Evolutionary conservation across 2,888 invertebrate genomes (phyloP).

Genomic region (Pachycephus smyrnensis): DNA sequence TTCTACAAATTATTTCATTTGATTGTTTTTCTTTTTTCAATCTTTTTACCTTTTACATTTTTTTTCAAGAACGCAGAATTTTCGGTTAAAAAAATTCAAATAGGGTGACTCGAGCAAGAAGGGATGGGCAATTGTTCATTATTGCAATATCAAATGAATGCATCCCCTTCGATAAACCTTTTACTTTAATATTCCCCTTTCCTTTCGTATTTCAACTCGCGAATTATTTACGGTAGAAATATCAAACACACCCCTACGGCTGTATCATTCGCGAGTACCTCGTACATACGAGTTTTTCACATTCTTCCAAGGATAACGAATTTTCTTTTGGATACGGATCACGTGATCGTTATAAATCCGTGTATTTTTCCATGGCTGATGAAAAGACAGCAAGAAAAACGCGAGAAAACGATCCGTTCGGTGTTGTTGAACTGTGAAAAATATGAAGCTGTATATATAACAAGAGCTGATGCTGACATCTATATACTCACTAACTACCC

Average conservation of each 20-base stretch:
- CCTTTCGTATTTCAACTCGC: background rate
- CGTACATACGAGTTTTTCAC: background rate
- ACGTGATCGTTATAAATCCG: background rate
- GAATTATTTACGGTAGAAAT: background rate
- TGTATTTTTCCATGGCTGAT: background rate
- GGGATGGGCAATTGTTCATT: too few relatives aligned
- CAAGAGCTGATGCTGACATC: background rate
- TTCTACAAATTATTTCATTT: background rate
- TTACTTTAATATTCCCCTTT: background rate
- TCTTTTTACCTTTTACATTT: background rate
- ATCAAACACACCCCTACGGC: background rate
- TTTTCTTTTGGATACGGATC: background rate
- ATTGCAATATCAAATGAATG: too few relatives aligned
- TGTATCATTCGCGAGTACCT: background rate
- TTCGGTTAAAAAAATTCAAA: too few relatives aligned
- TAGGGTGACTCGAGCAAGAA: too few relatives aligned
- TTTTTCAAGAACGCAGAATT: too few relatives aligned
- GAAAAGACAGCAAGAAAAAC: background rate
- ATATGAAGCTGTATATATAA: background rate
- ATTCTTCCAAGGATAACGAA: background rate
- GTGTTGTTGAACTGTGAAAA: background rate
- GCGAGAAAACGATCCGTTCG: background rate
- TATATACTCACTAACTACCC: background rate
- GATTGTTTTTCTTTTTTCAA: background rate
- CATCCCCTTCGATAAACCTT: background rate